Evolutionary conservation across 1,140 invertebrate species (phyloP), one percentile per base, ranked within the genome.

Genomic region (Drosophila sp.): DNA sequence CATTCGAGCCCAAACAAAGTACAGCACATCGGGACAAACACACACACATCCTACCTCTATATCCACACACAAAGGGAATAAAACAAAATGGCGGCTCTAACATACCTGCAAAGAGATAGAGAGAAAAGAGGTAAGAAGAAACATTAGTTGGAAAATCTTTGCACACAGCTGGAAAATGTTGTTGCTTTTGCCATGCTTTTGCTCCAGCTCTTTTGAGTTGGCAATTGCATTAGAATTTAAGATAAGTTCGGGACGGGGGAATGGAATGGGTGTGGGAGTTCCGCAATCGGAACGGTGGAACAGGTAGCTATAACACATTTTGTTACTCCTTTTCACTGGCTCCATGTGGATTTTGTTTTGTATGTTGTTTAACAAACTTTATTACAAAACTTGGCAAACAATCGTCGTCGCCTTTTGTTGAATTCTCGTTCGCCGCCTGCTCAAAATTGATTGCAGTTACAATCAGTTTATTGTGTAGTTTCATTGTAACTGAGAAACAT

Each of bases 151-250:
- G 66, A 74, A 50, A 77, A 89, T 86, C 84, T 73, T 76, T 70
- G 55, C 70, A 66, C 70, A 66, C 61, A 80, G 64, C 70, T 73
- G 76, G 38, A 70, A 62, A 38, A 35, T 33, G 50, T 40, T 57
- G 41, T 44, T 30, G 40, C 44, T n/a, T 32, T 32, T 62, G 69
- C 44, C 44, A 27, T 50, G 44, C n/a, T n/a, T n/a, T n/a, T n/a
- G 44, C 23, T 50, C 44, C 27, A 3, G 25, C 44, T 27, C 23
- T 50, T 50, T 50, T 50, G 44, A 50, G 44, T 50, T 50, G 44
- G 44, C 60, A 76, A 86, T 79, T 81, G 84, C 84, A 87, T 87
- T 84, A 89, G 84, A 87, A 89, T 87, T 87, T 87, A 87, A 87
- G 84, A 89, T 84, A 87, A 89, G 84, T 87, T 89, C 57, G 40